Conservation (phyloP, 2,797 vertebrate genomes). For the Heliangelus exortis region DNA sequence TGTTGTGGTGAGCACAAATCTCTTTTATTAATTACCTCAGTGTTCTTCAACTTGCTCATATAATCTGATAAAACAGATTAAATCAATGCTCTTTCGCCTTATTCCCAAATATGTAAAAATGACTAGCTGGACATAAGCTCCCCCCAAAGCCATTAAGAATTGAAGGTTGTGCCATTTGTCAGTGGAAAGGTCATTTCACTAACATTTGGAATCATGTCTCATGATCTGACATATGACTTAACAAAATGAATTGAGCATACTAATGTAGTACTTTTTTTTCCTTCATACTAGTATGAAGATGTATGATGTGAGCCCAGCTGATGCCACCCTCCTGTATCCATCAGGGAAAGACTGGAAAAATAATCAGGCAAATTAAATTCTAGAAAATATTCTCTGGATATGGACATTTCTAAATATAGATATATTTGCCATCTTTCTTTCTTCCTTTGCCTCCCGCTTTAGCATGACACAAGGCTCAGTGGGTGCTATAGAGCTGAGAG, state of each 20-base stretch:
- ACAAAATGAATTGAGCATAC: constrained; percentile 1
- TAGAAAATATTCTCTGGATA: background rate
- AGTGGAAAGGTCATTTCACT: constrained; percentile 47
- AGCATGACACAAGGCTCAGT: background rate
- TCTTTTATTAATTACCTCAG: background rate
- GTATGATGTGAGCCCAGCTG: background rate
- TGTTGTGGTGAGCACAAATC: background rate
- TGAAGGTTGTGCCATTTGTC: constrained; percentile 40
- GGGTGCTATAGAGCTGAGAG: background rate
- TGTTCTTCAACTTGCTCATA: background rate
- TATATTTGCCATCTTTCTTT: background rate
- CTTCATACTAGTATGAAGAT: background rate
- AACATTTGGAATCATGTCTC: constrained; percentile 16
- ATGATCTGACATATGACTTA: constrained; percentile 22
- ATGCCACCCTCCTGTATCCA: background rate
- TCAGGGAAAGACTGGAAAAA: background rate
- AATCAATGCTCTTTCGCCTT: background rate
- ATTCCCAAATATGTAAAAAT: background rate
- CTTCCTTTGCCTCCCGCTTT: background rate
- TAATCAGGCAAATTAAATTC: background rate
- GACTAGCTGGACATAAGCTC: background rate
- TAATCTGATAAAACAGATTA: background rate
- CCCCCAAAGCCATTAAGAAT: background rate
- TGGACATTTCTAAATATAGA: background rate
- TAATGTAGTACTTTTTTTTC: background rate